Base-by-base conservation (phyloP, 1,140 invertebrate species). In the Drosophila ohnishii region DNA sequence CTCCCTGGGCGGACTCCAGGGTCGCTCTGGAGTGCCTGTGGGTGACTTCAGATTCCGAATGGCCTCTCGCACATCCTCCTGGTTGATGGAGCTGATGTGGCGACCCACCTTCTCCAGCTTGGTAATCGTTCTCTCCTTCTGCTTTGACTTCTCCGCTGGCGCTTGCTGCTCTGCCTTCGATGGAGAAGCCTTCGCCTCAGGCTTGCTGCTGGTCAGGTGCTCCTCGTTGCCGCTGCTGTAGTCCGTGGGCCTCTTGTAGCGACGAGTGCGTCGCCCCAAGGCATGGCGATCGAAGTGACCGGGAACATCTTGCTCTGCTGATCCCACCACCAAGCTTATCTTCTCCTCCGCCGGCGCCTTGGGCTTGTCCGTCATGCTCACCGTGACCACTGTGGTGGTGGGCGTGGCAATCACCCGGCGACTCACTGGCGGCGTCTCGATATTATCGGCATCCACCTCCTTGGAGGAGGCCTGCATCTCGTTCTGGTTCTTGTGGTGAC, bases 391-490 rank as follows among this genome's bases (percentile, higher is more conserved):
- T 16, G 90, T 91, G 14, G 76, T 87, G 19, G 63, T 91, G 50
- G 83, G 67, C 28, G 78, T 85, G 73, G 93, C 92, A 3, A 93
- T 92, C 48, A 87, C 90, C 81, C 95, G 94, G 59, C 96, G 93
- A 11, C 95, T 95, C 0, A 95, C 95, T 1, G 96, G 96, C 6
- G 97, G 96, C 6, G 97, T 97, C 93, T 97, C 96, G 16, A 97
- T 96, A 75, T 98, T 98, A 75, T 98, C 97, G 4, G 96, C 96
- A 90, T 98, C 97, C 11, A 97, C 97, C 87, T 97, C 96, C 28
- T 96, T 95, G 83, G 95, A 95, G 13, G 69, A 64, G 4, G 45
- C 69, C 75, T 81, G 92, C 92, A 73, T 94, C 90, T 78, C 92
- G 80, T 87, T 94, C 67, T 72, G 80, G 66, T 57, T 90, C 67